Conservation (phyloP, 2,113 vertebrate genomes). For the Hemicordylus capensis region DNA sequence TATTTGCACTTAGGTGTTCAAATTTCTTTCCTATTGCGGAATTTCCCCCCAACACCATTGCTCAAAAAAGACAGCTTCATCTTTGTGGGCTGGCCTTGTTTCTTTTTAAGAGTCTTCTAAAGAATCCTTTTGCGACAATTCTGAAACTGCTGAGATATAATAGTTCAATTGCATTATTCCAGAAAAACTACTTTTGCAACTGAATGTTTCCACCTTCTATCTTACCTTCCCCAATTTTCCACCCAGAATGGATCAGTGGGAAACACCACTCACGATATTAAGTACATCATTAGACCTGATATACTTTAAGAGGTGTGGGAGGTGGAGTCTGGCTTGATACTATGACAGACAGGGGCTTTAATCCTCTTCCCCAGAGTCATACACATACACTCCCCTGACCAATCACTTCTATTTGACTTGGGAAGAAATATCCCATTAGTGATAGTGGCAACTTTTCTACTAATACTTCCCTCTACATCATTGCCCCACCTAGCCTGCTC, state of each 20-base stretch:
- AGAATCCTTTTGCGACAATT: not conserved
- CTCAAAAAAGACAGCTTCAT: not conserved
- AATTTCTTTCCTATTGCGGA: not conserved
- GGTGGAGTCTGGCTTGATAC: too few relatives aligned
- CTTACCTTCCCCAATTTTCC: not conserved
- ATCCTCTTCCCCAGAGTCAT: too few relatives aligned
- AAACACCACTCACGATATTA: too few relatives aligned
- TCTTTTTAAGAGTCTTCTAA: constrained; percentile 3
- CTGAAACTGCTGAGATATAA: not conserved
- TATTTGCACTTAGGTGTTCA: not conserved
- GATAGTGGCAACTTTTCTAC: too few relatives aligned
- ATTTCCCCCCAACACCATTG: not conserved
- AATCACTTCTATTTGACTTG: too few relatives aligned
- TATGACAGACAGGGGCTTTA: too few relatives aligned
- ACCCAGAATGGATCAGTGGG: not conserved
- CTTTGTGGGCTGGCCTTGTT: not conserved
- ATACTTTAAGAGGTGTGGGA: too few relatives aligned
- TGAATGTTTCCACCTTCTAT: not conserved
- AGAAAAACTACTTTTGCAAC: not conserved
- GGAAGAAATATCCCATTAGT: too few relatives aligned
- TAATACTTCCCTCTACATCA: too few relatives aligned
- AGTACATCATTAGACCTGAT: too few relatives aligned
- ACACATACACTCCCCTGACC: too few relatives aligned
- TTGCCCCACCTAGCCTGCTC: too few relatives aligned
- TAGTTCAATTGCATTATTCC: not conserved